Base-by-base conservation (phyloP, 2,113 vertebrate genomes). In the Pseudorhombus dupliciocellatus region DNA sequence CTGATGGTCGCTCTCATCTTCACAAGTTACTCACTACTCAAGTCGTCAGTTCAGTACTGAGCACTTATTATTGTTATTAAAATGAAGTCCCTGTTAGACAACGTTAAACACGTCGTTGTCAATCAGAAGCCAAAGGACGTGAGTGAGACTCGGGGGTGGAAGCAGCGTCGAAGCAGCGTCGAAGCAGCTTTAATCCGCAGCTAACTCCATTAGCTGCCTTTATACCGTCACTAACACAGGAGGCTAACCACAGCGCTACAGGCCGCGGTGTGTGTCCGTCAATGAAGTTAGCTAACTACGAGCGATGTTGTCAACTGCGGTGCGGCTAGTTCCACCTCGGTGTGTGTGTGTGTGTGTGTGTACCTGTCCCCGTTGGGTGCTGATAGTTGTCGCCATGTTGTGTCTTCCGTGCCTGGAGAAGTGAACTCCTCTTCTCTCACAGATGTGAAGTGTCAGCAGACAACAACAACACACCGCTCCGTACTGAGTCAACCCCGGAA, bases 311-410 rank as follows among this genome's bases (percentile, higher is more conserved):
- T 8, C 37, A 53, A 48, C 56, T 7, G 18, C 14, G 37, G 4
- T 15, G 0, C 7, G 10, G 66, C 56, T 65, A 62, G 31, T 62
- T 62, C 65, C 54, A 56, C 44, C 42, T 12, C 37, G 44, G 58
- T 42, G 3, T 24, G n/a, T 52, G 21, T 12, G 7, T 0, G 7
- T 48, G 18, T n/a, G 16, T 46, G 18, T 46, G 4, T 25, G 18
- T 84, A 93, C 93, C 90, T 93, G 91, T 71, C 93, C 93, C 54
- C 93, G 75, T 75, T 93, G 91, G 0, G 93, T 93, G 76, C 87
- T 93, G 62, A 93, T 73, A 40, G 89, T 92, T 25, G 88, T 91
- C 26, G 91, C 87, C 93, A 93, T 93, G 60, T 58, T 62, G 57
- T 53, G 21, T 59, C 26, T 22, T 56, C 22, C 16, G 1, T 10